A percentile compares a stretch with the other conserved stretches of the same genome.
These are phyloP conservation scores for Cacatua alba DNA, from an alignment of 2,113 vertebrate genomes.

Conservation along the genomic window DNA sequence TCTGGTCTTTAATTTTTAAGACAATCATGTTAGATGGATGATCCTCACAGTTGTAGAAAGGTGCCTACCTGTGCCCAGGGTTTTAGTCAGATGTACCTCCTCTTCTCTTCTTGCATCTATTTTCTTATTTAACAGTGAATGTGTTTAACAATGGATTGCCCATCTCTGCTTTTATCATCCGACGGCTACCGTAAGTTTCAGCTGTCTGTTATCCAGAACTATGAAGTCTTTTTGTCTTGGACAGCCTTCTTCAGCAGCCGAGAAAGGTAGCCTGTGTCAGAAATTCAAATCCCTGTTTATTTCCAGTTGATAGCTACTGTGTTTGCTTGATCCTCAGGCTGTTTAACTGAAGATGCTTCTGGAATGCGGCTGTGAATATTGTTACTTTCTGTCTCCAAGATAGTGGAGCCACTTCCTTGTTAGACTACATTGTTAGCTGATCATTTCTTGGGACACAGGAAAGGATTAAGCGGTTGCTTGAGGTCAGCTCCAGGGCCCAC, in stretches of 20 bases:
- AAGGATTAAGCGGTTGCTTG: background rate
- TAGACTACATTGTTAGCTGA: background rate
- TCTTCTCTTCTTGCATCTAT: background rate
- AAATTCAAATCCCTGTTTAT: background rate
- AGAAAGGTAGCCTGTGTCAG: background rate
- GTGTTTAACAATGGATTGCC: background rate
- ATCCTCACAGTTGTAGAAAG: background rate
- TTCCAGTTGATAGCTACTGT: background rate
- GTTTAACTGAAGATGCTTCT: background rate
- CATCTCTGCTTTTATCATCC: background rate
- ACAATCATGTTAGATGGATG: background rate
- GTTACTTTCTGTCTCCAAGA: background rate
- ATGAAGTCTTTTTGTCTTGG: background rate
- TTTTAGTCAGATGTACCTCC: background rate
- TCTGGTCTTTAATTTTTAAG: background rate
- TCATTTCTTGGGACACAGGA: background rate
- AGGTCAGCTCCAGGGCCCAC: background rate
- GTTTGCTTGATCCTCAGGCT: background rate
- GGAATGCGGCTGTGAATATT: background rate
- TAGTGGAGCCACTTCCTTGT: background rate
- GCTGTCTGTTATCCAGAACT: background rate
- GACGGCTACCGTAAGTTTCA: background rate
- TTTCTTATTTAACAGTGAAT: background rate
- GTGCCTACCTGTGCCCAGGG: background rate
- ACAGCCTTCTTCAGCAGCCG: background rate